Base-by-base conservation (phyloP, 2,888 invertebrate genomes). In the Epirrhoe alternata region DNA sequence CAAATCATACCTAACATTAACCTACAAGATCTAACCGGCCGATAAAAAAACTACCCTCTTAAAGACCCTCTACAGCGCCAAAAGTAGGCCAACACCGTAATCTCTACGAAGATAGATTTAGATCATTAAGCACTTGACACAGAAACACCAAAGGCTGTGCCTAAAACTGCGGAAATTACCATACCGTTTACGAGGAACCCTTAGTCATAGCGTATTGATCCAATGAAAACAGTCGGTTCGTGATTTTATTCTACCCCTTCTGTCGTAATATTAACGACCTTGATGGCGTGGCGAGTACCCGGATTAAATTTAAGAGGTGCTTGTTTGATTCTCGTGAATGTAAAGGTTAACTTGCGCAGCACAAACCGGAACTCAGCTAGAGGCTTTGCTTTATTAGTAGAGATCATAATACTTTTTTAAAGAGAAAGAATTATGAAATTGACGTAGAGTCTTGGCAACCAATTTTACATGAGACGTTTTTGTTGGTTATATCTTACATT, bases 121-220 rank as follows among this genome's bases (percentile, higher is more conserved):
- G 50, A 55, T 45, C 33, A 55, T 60, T 54, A 55, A n/a, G 35
- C 30, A 31, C 31, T 24, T 12, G 45, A 66, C 69, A 62, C 62
- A 66, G 62, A 60, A 65, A 65, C 52, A 63, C 59, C 55, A 54
- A 66, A 54, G 54, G 35, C 49, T 58, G 35, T 31, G 55, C 52
- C 57, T 38, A 47, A 58, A 49, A 53, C 54, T 35, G 52, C 42
- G 45, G 61, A 62, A 55, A 62, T 66, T 24, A 50, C 57, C 56
- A 58, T 47, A 51, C 45, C 31, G 56, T 57, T 66, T 47, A 49
- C 52, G 52, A 49, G 38, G 45, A 52, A 17, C 38, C 17, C 35
- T 45, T 60, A 52, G 52, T 53, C 59, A 58, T 58, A 35, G 17
- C 33, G 1, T 51, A 59, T 59, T 51, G 59, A 51, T 38, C 59